Evolutionary conservation across 2,113 vertebrate genomes (phyloP), one percentile per base, ranked within the genome.

Genomic region (Cyprinus carpio): DNA sequence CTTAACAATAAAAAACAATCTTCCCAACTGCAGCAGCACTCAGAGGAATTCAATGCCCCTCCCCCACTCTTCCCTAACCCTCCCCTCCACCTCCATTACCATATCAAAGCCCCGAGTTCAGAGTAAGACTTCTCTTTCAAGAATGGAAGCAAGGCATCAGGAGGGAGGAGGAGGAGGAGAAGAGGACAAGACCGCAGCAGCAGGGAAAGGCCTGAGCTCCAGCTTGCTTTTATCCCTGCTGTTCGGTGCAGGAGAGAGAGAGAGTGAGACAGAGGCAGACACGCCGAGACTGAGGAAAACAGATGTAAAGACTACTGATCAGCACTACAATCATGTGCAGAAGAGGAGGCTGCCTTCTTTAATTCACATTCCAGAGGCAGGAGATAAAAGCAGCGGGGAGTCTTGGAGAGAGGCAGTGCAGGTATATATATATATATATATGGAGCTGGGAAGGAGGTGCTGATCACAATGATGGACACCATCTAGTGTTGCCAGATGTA

Each of bases 91-190:
- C 89, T 85, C 93, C 92, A 95, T 94, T 95, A 94, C 93, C 95
- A 95, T 95, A 95, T 95, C 94, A 95, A 95, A 95, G 94, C 93
- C 91, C 92, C 7, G 92, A 95, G 95, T 95, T 94, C 94, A 93
- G 93, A 95, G 94, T 93, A 92, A 94, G 93, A 93, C 93, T 94
- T 94, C 92, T 92, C 93, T 95, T 95, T 95, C 93, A 94, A 94
- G 92, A 94, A 92, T 92, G 91, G 90, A 91, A 92, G 92, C 85
- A 88, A 91, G 91, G 90, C 87, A 88, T 84, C 86, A 91, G 71
- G 85, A 78, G 77, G 74, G 78, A 75, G 87, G 74, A 75, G 77
- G 90, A 88, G 90, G 91, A 90, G 86, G 87, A 91, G 90, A 93
- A 91, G 90, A 93, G 93, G 92, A 92, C 91, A 92, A 92, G 92